Evolutionary conservation across 2,113 vertebrate species (phyloP).

Genomic region (Gadus macrocephalus): DNA sequence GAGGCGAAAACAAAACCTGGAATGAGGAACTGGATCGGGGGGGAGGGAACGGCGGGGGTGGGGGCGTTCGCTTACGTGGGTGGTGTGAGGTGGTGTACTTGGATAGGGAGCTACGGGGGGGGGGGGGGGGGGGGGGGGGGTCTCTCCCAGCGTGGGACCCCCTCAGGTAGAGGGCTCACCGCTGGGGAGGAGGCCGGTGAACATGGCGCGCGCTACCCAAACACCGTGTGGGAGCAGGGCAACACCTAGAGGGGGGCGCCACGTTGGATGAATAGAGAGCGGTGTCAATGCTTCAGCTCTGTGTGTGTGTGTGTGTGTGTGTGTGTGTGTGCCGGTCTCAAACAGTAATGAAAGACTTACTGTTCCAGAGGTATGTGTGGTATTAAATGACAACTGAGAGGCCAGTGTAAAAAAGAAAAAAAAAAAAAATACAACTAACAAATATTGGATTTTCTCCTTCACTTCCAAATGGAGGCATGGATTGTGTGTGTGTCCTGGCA

Average conservation of each 20-base stretch:
- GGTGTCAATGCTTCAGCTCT: too few relatives aligned
- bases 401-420: not conserved
- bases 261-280: slow-evolving; percentile 14
- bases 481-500: not conserved
- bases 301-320: not conserved
- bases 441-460: slow-evolving; percentile 27
- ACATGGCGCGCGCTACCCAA: slow-evolving; percentile 40
- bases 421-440: not conserved
- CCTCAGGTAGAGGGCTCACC: slow-evolving; percentile 20
- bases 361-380: slow-evolving; percentile 4
- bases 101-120: too few relatives aligned
- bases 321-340: not conserved
- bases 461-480: not conserved
- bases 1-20: slow-evolving; percentile 8
- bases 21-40: slow-evolving; percentile 26
- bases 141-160: slow-evolving; percentile 32
- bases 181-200: slow-evolving; percentile 34
- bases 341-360: slow-evolving; percentile 24
- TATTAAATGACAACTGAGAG: not conserved
- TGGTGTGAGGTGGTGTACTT: too few relatives aligned
- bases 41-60: not conserved
- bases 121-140: slow-evolving; percentile 17
- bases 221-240: slow-evolving; percentile 22
- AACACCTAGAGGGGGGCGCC: slow-evolving; percentile 40
- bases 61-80: not conserved